Evolutionary conservation across 2,888 invertebrate genomes (phyloP), one percentile per base, ranked within the genome.

Genomic region (Tipula lateralis): DNA sequence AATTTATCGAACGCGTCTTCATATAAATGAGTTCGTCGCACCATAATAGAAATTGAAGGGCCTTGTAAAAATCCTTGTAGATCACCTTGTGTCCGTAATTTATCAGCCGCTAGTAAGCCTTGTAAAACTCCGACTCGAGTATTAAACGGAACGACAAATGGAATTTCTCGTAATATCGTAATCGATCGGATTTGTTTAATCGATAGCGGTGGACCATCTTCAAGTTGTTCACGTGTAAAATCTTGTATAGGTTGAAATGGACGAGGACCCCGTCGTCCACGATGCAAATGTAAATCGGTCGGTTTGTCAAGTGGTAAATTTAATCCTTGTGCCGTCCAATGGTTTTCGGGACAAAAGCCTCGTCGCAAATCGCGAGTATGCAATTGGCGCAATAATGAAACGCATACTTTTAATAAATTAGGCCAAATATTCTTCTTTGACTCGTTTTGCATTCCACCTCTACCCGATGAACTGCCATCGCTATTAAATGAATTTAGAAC

Each of bases 1-100:
- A 99, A 92, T 89, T 97, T 97, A 84, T 98, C 97, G 89, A 97
- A 99, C 0, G 99, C 97, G 90, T 99, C 99, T 91, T 99, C 99
- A 89, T 99, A 99, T n/a, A 99, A 92, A 91, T 97, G 97, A 86
- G 96, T 95, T 85, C 99, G 92, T 85, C 97, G 91, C 6, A 97
- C 95, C 34, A 94, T 94, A 39, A 97, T 92, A 87, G 93, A 92
- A 86, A 96, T 94, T 80, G 93, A 92, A 0, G 95, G 95, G 0
- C 96, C 96, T 87, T 94, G 94, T 87, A 95, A 91, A 88, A 96
- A 95, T 86, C 94, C 93, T 13, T 94, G 92, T 86, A 94, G 89
- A 87, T 95, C 94, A n/a, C 94, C 94, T 90, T 95, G 96, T 86
- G 94, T 93, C 13, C 90, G 87, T 88, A 90, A 88, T 86, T 90